A percentile compares a stretch with the other conserved stretches of the same genome.
Evolutionary conservation across 1,140 invertebrate species (phyloP).

Genomic region (Radopholus similis): DNA sequence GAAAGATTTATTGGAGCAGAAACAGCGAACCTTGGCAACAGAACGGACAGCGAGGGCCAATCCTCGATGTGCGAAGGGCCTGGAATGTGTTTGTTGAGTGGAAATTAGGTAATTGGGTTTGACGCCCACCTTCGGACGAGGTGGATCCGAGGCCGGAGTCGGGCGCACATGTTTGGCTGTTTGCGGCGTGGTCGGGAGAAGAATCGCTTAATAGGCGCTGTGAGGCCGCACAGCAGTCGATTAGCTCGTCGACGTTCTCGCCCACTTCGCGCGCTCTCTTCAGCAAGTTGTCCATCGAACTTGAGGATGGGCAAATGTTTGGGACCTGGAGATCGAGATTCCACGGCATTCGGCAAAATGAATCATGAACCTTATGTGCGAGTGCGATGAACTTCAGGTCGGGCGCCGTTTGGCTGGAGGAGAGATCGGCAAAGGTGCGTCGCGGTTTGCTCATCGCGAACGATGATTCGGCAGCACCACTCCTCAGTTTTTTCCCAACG

Average conservation of each 20-base stretch:
- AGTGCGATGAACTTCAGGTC: slow-evolving; percentile 55
- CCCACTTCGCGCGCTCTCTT: slow-evolving; percentile 9
- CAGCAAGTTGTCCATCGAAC: slow-evolving; percentile 37
- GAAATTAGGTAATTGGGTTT: background rate
- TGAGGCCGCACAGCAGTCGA: slow-evolving; percentile 1
- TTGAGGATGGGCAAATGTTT: slow-evolving; percentile 29
- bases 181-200: background rate
- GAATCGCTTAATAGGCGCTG: too few species aligned
- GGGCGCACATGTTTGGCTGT: slow-evolving; percentile 12
- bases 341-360: background rate
- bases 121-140: slow-evolving; percentile 16
- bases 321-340: slow-evolving; percentile 31
- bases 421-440: slow-evolving; percentile 38
- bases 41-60: slow-evolving; percentile 53
- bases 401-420: slow-evolving; percentile 41
- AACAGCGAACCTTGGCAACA: slow-evolving; percentile 53
- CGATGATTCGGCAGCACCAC: too few species aligned
- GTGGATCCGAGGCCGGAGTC: slow-evolving; percentile 56
- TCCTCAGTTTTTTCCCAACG: slow-evolving; percentile 8
- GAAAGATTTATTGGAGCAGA: background rate
- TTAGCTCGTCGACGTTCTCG: slow-evolving; percentile 16
- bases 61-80: slow-evolving; percentile 57
- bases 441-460: too few species aligned
- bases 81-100: background rate
- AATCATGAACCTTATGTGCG: slow-evolving; percentile 45